Conservation (phyloP, 2,113 vertebrate genomes). For the Gallinago media region DNA sequence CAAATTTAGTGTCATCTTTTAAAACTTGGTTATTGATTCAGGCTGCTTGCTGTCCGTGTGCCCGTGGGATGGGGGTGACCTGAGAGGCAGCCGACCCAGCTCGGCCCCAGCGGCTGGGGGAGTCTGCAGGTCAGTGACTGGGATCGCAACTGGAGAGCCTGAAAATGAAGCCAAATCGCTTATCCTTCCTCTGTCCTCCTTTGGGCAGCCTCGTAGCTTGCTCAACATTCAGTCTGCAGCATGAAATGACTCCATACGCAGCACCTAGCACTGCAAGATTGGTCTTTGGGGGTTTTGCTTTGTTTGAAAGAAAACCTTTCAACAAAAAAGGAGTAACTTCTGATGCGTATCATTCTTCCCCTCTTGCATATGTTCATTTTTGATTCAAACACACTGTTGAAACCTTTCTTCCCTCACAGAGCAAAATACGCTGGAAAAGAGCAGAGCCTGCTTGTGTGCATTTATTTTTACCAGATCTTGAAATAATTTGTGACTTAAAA, state of each 20-base stretch:
- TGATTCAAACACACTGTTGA: constrained; percentile 33
- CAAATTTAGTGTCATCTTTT: not conserved
- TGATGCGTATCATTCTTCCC: constrained; percentile 22
- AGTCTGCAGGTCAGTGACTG: accelerated
- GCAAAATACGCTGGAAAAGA: constrained; percentile 27
- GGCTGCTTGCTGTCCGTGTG: not conserved
- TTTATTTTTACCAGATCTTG: constrained; percentile 47
- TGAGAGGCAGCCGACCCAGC: accelerated
- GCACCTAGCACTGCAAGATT: not conserved
- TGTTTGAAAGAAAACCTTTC: not conserved
- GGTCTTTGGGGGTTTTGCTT: not conserved
- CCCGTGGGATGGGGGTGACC: not conserved
- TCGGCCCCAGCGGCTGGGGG: not conserved
- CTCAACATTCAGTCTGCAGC: not conserved
- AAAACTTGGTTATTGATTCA: not conserved
- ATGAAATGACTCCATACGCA: not conserved
- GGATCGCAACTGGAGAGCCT: not conserved
- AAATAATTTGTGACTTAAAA: constrained; percentile 52
- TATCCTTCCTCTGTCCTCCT: constrained; percentile 31
- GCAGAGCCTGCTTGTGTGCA: not conserved
- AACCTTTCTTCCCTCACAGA: not conserved
- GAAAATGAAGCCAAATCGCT: not conserved
- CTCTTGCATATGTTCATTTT: constrained; percentile 55
- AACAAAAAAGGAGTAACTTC: not conserved
- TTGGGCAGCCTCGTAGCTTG: not conserved